A percentile compares a stretch with the other conserved stretches of the same genome.
These are phyloP conservation scores for Eupithecia abbreviata DNA, from an alignment of 2,888 invertebrate species.

Conservation along the genomic window DNA sequence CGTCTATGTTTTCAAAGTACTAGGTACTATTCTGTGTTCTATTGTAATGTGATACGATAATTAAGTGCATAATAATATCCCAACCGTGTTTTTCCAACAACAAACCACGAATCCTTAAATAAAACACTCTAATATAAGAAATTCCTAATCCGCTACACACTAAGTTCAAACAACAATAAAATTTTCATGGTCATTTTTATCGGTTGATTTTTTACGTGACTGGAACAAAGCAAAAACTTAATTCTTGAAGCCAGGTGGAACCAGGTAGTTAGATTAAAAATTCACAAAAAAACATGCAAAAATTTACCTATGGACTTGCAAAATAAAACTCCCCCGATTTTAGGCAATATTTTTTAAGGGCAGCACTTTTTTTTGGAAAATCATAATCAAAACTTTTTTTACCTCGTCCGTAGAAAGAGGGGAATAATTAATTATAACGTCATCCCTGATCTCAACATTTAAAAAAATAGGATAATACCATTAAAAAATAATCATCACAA, in stretches of 20 bases:
- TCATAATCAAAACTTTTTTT: background rate
- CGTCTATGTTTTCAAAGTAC: too few relatives aligned
- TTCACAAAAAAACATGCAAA: background rate
- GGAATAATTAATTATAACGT: too few relatives aligned
- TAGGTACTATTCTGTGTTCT: too few relatives aligned
- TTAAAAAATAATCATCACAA: too few relatives aligned
- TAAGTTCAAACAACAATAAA: background rate
- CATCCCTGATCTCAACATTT: too few relatives aligned
- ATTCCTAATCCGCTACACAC: slow-evolving; percentile 1
- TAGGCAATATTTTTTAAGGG: background rate
- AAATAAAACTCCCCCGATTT: background rate
- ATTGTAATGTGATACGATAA: too few relatives aligned
- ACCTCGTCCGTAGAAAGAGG: too few relatives aligned
- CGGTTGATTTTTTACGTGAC: slow-evolving; percentile 23
- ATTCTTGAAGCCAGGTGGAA: background rate
- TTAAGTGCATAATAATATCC: too few relatives aligned
- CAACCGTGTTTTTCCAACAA: background rate
- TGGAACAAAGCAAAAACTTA: background rate
- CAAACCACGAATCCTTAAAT: background rate
- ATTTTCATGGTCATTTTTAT: slow-evolving; percentile 20
- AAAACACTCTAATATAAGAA: background rate
- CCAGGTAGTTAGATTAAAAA: background rate
- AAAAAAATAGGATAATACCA: too few relatives aligned
- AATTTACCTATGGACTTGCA: background rate
- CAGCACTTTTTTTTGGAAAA: background rate